These are phyloP conservation scores for Cassiopea xamachana DNA, from an alignment of 30 jellyfish, hydroid and myxozoan genomes.

Conservation along the genomic window DNA sequence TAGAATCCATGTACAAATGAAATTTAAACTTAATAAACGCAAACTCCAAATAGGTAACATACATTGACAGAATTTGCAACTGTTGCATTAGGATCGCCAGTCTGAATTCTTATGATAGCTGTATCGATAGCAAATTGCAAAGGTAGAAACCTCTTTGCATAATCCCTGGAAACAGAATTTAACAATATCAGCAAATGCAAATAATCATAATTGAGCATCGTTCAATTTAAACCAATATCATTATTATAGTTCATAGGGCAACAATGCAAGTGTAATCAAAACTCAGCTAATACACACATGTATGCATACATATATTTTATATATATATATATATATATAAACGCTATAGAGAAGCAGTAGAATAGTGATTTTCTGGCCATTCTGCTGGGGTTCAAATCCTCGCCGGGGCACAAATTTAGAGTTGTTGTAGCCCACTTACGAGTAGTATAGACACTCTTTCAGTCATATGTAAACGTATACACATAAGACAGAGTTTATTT, in stretches of 20 bases:
- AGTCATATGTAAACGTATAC: too few species aligned
- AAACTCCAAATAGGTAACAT: background rate
- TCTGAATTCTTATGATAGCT: conserved; percentile 74
- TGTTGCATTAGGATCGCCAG: conserved; percentile 13
- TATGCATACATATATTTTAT: background rate
- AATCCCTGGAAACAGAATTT: conserved; percentile 35
- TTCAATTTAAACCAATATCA: too few species aligned
- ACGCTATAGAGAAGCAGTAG: background rate
- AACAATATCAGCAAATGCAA: background rate
- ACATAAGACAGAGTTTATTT: too few species aligned
- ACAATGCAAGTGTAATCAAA: too few species aligned
- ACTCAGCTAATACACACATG: background rate
- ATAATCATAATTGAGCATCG: background rate
- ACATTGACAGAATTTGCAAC: conserved; percentile 38
- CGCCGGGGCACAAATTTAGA: too few species aligned
- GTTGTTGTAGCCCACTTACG: too few species aligned
- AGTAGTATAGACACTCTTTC: too few species aligned
- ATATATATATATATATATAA: background rate
- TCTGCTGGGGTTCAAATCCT: too few species aligned
- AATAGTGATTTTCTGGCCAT: too few species aligned
- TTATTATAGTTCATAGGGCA: too few species aligned
- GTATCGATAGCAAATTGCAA: conserved; percentile 84
- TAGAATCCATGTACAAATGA: too few species aligned
- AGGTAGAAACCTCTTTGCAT: conserved; percentile 69
- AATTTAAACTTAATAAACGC: background rate